Conservation (phyloP, 2,113 vertebrate species). For the Rhinichthys klamathensis region DNA sequence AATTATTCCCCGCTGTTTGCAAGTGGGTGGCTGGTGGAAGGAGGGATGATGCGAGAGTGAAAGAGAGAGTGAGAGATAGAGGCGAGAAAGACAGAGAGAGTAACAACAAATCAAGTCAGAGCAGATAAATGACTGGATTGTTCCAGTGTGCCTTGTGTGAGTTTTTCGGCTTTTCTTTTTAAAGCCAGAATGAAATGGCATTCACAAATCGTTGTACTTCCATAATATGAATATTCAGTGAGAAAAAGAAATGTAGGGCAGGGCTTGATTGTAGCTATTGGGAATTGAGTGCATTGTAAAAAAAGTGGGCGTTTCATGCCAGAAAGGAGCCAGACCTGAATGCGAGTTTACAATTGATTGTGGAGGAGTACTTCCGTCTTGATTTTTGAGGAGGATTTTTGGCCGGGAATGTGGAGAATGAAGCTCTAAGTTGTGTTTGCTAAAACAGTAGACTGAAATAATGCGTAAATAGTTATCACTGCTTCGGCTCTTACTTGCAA, state of each 20-base stretch:
- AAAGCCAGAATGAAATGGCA: neutral
- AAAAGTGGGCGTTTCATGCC: conserved; percentile 1
- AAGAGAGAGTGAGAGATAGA: conserved; percentile 16
- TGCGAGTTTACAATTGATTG: neutral
- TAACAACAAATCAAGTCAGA: conserved; percentile 2
- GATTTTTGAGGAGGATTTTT: conserved; percentile 4
- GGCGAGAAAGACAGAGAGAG: neutral
- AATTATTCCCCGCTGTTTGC: conserved; percentile 62
- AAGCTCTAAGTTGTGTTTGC: neutral
- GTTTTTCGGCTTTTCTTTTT: neutral
- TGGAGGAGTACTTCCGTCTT: conserved; percentile 15
- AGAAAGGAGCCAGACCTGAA: conserved; percentile 19
- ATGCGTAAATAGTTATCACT: neutral
- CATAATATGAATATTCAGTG: neutral
- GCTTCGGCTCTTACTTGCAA: no score
- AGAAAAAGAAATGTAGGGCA: neutral
- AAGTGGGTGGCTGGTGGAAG: conserved; percentile 55
- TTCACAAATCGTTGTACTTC: neutral
- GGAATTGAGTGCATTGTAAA: conserved; percentile 13
- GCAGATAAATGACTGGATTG: conserved; percentile 4
- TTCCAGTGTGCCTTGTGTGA: neutral
- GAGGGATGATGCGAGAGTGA: conserved; percentile 30
- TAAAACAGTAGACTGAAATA: neutral
- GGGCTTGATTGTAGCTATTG: neutral
- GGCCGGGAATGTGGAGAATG: neutral